phyloP scores from a whole-genome alignment of 1,140 invertebrate species.

The Paraescarpia echinospica region DNA sequence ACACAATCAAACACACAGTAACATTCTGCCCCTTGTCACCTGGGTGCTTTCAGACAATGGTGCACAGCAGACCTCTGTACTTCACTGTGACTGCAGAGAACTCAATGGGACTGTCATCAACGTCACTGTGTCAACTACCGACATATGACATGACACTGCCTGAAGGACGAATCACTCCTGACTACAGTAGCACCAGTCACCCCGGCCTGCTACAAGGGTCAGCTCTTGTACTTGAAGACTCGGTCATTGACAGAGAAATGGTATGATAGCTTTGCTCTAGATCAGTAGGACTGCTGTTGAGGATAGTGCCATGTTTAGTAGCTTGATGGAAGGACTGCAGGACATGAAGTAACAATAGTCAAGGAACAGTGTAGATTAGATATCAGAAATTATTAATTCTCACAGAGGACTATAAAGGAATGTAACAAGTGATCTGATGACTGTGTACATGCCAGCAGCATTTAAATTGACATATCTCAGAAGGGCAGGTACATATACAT shows the following conservation, averaged over 20 bases:
- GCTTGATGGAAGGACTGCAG: too few relatives aligned
- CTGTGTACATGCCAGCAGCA: too few relatives aligned
- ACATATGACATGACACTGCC: slow-evolving; percentile 17
- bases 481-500: too few relatives aligned
- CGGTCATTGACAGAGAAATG: background rate
- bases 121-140: slow-evolving; percentile 21
- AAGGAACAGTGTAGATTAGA: too few relatives aligned
- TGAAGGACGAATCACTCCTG: background rate
- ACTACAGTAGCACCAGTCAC: slow-evolving; percentile 11
- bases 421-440: too few relatives aligned
- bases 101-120: slow-evolving; percentile 26
- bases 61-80: slow-evolving; percentile 26
- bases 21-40: background rate
- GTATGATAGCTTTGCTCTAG: slow-evolving; percentile 9
- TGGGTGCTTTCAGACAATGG: background rate
- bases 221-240: slow-evolving; percentile 6
- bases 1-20: background rate
- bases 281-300: background rate
- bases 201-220: background rate
- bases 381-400: too few relatives aligned
- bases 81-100: slow-evolving; percentile 39
- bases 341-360: too few relatives aligned
- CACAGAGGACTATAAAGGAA: too few relatives aligned
- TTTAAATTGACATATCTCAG: too few relatives aligned
- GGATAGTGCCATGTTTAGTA: too few relatives aligned